phyloP scores from a whole-genome alignment of 2,888 invertebrate genomes.

The Caenorhabditis sp. region DNA sequence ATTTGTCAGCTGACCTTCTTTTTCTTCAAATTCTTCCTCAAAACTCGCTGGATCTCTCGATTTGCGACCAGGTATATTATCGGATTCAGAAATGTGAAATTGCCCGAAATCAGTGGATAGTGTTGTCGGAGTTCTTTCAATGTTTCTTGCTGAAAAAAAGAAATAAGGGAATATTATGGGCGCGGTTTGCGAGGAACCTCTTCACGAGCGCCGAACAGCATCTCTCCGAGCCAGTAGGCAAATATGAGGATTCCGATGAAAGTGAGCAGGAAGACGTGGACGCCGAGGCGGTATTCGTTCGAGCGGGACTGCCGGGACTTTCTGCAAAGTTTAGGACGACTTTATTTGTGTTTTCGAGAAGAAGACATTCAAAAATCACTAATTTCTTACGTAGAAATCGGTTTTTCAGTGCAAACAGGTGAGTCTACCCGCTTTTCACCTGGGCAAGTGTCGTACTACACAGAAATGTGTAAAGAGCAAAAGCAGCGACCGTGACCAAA shows the following conservation, averaged over 20 bases:
- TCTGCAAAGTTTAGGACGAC: background rate
- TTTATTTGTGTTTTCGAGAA: no score
- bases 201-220: background rate
- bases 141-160: background rate
- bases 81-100: conserved; percentile 7
- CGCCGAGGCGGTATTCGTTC: conserved; percentile 3
- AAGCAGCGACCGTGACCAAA: no score
- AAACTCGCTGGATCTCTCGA: background rate
- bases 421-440: no score
- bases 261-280: background rate
- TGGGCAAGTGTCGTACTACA: no score
- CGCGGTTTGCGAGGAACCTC: background rate
- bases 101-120: conserved; percentile 1
- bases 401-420: no score
- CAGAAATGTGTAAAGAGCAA: no score
- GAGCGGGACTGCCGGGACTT: background rate
- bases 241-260: background rate
- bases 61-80: background rate
- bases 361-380: no score
- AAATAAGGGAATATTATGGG: background rate
- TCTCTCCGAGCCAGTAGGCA: background rate
- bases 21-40: no score
- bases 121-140: background rate
- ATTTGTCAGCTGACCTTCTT: no score
- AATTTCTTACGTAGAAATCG: no score